A percentile compares a stretch with the other conserved stretches of the same genome.
Evolutionary conservation across 2,113 vertebrate genomes (phyloP).

Genomic region (Cisticola juncidis): DNA sequence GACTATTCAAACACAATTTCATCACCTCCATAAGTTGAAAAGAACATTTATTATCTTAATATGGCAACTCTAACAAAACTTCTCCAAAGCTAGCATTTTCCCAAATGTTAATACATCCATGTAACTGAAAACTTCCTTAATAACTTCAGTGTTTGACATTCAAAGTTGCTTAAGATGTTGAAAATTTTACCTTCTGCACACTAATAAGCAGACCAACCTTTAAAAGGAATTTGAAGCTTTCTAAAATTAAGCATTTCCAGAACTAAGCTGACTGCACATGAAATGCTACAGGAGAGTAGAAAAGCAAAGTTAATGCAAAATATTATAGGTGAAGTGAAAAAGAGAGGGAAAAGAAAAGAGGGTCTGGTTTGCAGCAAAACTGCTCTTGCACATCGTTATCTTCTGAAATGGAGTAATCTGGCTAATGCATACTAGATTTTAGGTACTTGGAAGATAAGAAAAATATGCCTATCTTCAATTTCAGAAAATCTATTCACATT

Average conservation of each 20-base stretch:
- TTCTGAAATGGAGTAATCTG: not conserved
- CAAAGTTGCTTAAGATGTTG: not conserved
- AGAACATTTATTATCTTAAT: not conserved
- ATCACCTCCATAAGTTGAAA: not conserved
- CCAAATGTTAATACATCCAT: not conserved
- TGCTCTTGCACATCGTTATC: not conserved
- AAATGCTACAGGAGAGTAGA: not conserved
- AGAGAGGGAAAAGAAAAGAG: not conserved
- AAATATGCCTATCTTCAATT: not conserved
- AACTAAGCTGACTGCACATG: not conserved
- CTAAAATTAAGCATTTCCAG: not conserved
- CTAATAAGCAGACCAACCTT: not conserved
- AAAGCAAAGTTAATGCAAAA: not conserved
- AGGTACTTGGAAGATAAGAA: not conserved
- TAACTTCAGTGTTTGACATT: not conserved
- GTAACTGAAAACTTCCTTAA: not conserved
- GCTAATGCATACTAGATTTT: not conserved
- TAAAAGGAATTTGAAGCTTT: not conserved
- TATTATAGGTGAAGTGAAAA: not conserved
- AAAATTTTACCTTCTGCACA: not conserved
- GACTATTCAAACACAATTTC: not conserved
- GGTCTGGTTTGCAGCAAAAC: not conserved
- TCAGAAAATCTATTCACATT: not conserved
- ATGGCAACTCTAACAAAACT: not conserved
- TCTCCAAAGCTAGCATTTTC: not conserved